Percentiles rank a stretch among this genome's conserved stretches.
These are phyloP conservation scores for Meloidogyne hapla DNA, from an alignment of 1,140 invertebrate genomes.

Conservation along the genomic window DNA sequence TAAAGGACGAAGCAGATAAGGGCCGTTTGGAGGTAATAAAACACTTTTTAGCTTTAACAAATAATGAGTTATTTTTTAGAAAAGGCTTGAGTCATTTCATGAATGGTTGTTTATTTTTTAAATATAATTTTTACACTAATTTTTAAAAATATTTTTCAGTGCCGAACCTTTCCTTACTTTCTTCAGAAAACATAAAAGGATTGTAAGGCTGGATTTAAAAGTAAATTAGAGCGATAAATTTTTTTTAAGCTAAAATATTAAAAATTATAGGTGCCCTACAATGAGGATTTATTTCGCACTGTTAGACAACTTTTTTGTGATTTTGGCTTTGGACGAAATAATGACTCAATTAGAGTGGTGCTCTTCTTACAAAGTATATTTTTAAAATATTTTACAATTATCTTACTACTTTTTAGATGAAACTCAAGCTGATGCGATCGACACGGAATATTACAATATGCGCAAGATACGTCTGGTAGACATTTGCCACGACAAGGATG, in stretches of 20 bases:
- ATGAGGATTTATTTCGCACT: conserved; percentile 41
- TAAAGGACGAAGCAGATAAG: conserved; percentile 58
- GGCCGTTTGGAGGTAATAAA: conserved; percentile 50
- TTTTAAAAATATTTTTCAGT: conserved; percentile 11
- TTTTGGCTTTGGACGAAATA: conserved; percentile 56
- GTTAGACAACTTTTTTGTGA: conserved; percentile 52
- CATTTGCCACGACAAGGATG: conserved; percentile 48
- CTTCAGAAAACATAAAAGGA: conserved; percentile 52
- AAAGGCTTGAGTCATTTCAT: conserved; percentile 51
- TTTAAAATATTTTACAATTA: too few relatives aligned
- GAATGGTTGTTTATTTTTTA: conserved; percentile 28
- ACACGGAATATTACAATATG: conserved; percentile 53
- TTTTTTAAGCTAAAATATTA: background rate
- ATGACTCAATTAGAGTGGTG: conserved; percentile 56
- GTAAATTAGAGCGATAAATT: background rate
- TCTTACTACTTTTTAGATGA: too few relatives aligned
- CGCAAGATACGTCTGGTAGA: conserved; percentile 42
- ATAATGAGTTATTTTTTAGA: conserved; percentile 42
- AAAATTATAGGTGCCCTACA: conserved; percentile 36
- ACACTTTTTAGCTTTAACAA: background rate
- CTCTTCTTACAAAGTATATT: conserved; percentile 49
- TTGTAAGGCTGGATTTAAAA: conserved; percentile 49
- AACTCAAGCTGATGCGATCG: conserved; percentile 43
- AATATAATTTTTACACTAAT: background rate
- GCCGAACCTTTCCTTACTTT: conserved; percentile 52